Evolutionary conservation across 2,888 invertebrate genomes (phyloP).

Genomic region (Acrobasis repandana): DNA sequence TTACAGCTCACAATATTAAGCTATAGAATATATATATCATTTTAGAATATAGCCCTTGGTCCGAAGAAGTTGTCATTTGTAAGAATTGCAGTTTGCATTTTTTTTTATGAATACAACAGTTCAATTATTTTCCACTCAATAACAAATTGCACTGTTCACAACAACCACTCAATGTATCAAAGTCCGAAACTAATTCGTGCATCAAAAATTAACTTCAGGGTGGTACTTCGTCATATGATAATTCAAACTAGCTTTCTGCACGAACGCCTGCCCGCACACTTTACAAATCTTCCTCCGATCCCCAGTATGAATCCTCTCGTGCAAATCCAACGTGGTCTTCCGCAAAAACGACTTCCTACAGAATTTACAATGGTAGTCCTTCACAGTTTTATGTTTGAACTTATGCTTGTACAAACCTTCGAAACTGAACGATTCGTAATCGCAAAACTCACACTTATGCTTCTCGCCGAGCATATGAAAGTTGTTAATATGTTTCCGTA

Average conservation of each 20-base stretch:
- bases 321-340: slow-evolving; percentile 54
- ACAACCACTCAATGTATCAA: too few relatives aligned
- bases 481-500: slow-evolving; percentile 58
- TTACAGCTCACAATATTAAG: too few relatives aligned
- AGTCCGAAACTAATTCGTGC: too few relatives aligned
- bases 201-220: slow-evolving; percentile 61
- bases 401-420: slow-evolving; percentile 63
- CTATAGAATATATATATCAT: too few relatives aligned
- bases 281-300: slow-evolving; percentile 63
- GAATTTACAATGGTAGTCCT: slow-evolving; percentile 66
- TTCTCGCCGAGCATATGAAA: slow-evolving; percentile 69
- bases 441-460: slow-evolving; percentile 59
- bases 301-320: slow-evolving; percentile 69
- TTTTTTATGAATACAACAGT: too few relatives aligned
- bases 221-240: slow-evolving; percentile 74
- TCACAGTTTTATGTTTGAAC: slow-evolving; percentile 66
- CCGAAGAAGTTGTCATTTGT: too few relatives aligned
- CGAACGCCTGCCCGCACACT: slow-evolving; percentile 68
- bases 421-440: slow-evolving; percentile 60
- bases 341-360: slow-evolving; percentile 72
- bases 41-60: too few relatives aligned
- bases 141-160: too few relatives aligned
- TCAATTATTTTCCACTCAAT: too few relatives aligned
- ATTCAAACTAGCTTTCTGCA: slow-evolving; percentile 72
- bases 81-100: too few relatives aligned